Evolutionary conservation across 2,888 invertebrate genomes (phyloP).

Genomic region (Thalpophila matura): DNA sequence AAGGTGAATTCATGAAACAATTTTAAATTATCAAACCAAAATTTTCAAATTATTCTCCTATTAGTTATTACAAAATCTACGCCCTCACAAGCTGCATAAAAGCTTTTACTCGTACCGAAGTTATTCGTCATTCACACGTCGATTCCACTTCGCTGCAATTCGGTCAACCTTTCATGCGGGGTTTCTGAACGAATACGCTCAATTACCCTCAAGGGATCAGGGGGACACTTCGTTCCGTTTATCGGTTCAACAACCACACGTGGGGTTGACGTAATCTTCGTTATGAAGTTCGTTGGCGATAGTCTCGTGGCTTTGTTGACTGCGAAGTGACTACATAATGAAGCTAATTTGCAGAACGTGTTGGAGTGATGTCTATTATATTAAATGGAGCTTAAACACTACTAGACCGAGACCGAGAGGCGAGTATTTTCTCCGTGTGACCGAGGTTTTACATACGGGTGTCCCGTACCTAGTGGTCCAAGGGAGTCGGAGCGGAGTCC

Average conservation of each 20-base stretch:
- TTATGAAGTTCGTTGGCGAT: conserved; percentile 1
- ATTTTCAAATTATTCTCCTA: not conserved
- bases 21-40: too few species aligned
- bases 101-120: conserved; percentile 31
- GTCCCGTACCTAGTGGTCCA: too few species aligned
- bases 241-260: not conserved
- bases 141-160: conserved; percentile 27
- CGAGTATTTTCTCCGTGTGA: too few species aligned
- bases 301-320: not conserved
- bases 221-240: conserved; percentile 25
- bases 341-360: too few species aligned
- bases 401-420: too few species aligned
- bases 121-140: conserved; percentile 27
- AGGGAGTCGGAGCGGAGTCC: too few species aligned
- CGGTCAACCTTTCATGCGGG: conserved; percentile 23
- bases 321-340: too few species aligned
- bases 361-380: too few species aligned
- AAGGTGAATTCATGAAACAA: too few species aligned
- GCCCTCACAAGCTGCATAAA: conserved; percentile 24
- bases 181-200: conserved; percentile 41
- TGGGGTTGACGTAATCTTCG: conserved; percentile 1
- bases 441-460: too few species aligned
- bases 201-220: conserved; percentile 48
- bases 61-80: not conserved
- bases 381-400: too few species aligned